A percentile compares a stretch with the other conserved stretches of the same genome.
These are phyloP conservation scores for Esox lucius DNA, from an alignment of 2,797 vertebrate species.

Conservation along the genomic window DNA sequence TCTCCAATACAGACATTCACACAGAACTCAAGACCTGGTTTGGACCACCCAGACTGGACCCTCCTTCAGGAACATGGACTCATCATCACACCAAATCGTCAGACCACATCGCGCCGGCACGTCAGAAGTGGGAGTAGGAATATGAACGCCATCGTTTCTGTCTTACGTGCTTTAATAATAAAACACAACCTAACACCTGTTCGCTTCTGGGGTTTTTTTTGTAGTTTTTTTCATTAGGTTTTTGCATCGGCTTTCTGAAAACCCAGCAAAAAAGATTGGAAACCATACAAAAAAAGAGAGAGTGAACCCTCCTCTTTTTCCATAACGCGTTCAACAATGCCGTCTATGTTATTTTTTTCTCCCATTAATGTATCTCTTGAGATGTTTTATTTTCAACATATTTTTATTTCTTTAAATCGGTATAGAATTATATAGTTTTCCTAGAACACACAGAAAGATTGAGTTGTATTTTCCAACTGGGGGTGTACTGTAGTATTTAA, in stretches of 20 bases:
- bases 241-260: conserved; percentile 58
- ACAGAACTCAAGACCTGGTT: conserved; percentile 49
- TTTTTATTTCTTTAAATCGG: conserved; percentile 66
- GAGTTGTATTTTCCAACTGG: conserved; percentile 63
- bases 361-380: conserved; percentile 56
- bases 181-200: conserved; percentile 64
- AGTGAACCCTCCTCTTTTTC: conserved; percentile 34
- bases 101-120: conserved; percentile 59
- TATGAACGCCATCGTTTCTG: conserved; percentile 53
- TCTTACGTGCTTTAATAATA: conserved; percentile 53
- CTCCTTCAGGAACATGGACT: conserved; percentile 21
- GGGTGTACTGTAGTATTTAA: conserved; percentile 68
- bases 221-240: conserved; percentile 14
- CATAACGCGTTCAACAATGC: conserved; percentile 35
- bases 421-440: conserved; percentile 77
- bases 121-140: conserved; percentile 56
- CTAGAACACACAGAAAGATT: conserved; percentile 80
- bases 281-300: conserved; percentile 60
- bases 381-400: conserved; percentile 57
- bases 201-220: conserved; percentile 44
- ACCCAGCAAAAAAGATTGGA: conserved; percentile 60
- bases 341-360: conserved; percentile 44
- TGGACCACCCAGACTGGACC: conserved; percentile 27
- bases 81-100: conserved; percentile 53
- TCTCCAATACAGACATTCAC: conserved; percentile 61